Conservation (phyloP, 1,140 invertebrate species). For the Rhagoletis pomonella region DNA sequence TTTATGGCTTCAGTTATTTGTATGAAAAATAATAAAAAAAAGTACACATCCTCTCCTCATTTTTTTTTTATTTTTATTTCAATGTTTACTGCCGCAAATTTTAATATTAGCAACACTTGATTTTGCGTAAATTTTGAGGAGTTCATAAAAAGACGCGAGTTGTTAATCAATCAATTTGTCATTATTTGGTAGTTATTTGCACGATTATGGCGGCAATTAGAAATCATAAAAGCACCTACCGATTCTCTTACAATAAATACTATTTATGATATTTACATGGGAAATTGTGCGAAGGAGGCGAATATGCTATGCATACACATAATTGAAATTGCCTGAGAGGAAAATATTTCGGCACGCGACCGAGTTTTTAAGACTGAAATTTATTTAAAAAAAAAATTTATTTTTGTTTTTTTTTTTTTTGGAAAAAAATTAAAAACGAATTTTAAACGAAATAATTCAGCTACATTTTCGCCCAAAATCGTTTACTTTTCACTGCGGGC, state of each 20-base stretch:
- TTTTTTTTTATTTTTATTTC: neutral
- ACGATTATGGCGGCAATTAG: slow-evolving; percentile 1
- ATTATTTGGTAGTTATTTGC: slow-evolving; percentile 13
- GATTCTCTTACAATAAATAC: slow-evolving; percentile 18
- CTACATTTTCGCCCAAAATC: too few species aligned
- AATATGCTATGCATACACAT: too few species aligned
- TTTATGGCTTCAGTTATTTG: slow-evolving; percentile 10
- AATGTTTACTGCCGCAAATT: neutral
- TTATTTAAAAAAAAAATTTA: too few species aligned
- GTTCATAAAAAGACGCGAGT: neutral
- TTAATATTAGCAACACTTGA: neutral
- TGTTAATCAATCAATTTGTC: slow-evolving; percentile 20
- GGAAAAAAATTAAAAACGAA: too few species aligned
- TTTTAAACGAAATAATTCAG: too few species aligned
- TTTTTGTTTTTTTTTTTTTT: too few species aligned
- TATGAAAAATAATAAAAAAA: neutral
- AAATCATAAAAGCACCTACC: neutral
- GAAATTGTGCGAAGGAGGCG: neutral
- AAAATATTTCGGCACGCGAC: too few species aligned
- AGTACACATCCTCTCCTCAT: neutral
- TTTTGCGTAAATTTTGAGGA: neutral
- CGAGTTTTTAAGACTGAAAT: too few species aligned
- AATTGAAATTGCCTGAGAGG: too few species aligned
- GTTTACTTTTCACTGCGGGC: too few species aligned
- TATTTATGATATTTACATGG: slow-evolving; percentile 35